Evolutionary conservation across 1,140 invertebrate genomes (phyloP).

Genomic region (Lepidurus packardi): DNA sequence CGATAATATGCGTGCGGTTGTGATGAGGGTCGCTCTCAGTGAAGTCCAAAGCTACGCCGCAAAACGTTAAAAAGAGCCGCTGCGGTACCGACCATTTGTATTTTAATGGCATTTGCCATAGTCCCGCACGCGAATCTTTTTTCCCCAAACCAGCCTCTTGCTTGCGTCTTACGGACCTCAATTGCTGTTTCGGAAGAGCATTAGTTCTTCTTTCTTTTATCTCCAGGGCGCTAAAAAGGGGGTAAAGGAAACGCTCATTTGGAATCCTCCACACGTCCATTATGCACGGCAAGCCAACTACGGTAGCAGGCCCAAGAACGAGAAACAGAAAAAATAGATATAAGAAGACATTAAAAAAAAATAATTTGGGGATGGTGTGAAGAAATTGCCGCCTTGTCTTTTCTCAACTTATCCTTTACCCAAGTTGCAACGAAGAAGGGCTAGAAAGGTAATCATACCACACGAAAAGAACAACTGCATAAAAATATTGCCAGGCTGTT

Average conservation of each 20-base stretch:
- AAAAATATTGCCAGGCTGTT: neutral
- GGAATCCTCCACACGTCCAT: neutral
- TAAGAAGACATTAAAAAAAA: slow-evolving; percentile 22
- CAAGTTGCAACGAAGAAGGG: neutral
- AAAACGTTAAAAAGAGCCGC: neutral
- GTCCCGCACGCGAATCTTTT: slow-evolving; percentile 16
- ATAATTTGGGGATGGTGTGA: slow-evolving; percentile 5
- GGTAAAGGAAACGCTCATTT: neutral
- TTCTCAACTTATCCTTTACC: neutral
- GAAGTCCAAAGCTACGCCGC: neutral
- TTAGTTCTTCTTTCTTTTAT: neutral
- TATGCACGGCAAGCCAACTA: neutral
- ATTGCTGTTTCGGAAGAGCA: neutral
- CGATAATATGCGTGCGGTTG: slow-evolving; percentile 18
- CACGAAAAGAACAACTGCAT: neutral
- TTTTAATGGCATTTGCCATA: slow-evolving; percentile 4
- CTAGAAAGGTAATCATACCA: neutral
- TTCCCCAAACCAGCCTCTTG: neutral
- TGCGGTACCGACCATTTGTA: neutral
- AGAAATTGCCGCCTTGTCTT: slow-evolving; percentile 8
- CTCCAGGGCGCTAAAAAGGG: neutral
- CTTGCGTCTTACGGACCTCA: neutral
- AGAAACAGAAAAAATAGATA: neutral
- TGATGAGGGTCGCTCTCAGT: slow-evolving; percentile 17
- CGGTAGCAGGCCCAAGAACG: neutral